Evolutionary conservation across 2,888 invertebrate genomes (phyloP).

Genomic region (Carcina quercana): DNA sequence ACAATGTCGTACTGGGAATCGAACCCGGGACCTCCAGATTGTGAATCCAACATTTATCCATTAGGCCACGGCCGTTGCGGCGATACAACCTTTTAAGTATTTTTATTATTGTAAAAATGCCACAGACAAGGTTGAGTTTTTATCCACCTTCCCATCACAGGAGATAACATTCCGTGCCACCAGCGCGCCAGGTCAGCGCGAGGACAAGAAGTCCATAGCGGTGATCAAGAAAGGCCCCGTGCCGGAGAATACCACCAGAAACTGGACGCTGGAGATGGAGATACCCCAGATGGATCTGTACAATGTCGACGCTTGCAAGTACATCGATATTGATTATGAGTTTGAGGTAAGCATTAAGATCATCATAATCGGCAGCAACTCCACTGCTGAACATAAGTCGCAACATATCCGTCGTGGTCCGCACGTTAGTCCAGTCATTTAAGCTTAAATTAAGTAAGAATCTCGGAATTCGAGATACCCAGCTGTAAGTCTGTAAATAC

Average conservation of each 20-base stretch:
- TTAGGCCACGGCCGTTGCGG: not conserved
- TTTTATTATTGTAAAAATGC: too few species aligned
- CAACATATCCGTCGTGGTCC: too few species aligned
- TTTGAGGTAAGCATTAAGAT: constrained; percentile 66
- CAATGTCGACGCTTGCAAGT: constrained; percentile 78
- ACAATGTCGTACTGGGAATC: too few species aligned
- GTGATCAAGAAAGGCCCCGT: constrained; percentile 71
- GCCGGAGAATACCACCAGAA: constrained; percentile 70
- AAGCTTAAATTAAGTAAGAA: too few species aligned
- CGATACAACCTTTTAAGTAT: too few species aligned
- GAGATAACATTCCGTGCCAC: constrained; percentile 32
- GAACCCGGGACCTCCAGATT: too few species aligned
- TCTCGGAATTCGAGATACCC: too few species aligned
- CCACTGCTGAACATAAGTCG: too few species aligned
- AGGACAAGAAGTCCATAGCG: constrained; percentile 27
- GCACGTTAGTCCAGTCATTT: too few species aligned
- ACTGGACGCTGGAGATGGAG: constrained; percentile 77
- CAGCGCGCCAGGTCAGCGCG: constrained; percentile 25
- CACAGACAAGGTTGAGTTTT: too few species aligned
- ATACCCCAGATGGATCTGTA: constrained; percentile 81
- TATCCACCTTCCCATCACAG: constrained; percentile 24
- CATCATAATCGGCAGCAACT: too few species aligned
- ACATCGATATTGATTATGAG: constrained; percentile 80
- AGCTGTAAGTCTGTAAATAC: too few species aligned
- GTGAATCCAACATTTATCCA: not conserved